Evolutionary conservation across 2,888 invertebrate species (phyloP).

Genomic region (Labia minor): DNA sequence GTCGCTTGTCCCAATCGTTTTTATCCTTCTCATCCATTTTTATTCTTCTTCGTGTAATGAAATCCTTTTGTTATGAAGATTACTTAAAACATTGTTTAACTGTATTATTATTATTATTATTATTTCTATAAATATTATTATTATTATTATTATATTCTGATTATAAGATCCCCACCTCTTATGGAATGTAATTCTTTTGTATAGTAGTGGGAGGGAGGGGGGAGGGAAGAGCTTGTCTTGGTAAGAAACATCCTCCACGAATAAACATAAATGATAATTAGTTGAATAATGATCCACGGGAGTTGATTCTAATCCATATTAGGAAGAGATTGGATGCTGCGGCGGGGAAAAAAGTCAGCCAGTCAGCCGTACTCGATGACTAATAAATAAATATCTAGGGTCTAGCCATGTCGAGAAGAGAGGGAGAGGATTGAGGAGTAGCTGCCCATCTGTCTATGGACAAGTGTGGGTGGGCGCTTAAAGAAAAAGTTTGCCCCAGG

Average conservation of each 20-base stretch:
- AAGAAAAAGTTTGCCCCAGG: background rate
- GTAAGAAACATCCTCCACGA: conserved; percentile 3
- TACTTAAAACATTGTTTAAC: no score
- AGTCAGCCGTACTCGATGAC: background rate
- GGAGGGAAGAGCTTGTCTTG: background rate
- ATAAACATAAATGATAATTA: conserved; percentile 13
- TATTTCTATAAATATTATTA: no score
- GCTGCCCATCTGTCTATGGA: background rate
- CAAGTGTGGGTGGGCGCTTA: background rate
- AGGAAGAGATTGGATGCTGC: background rate
- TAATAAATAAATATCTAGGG: conserved; percentile 9
- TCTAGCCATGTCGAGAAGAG: background rate
- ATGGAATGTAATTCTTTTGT: no score
- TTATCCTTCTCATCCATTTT: no score
- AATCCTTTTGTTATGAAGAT: no score
- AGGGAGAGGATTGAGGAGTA: background rate
- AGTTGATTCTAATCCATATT: conserved; percentile 4
- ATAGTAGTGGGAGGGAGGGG: no score
- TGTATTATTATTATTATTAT: no score
- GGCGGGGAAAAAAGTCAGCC: background rate
- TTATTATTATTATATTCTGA: no score
- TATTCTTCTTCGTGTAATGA: no score
- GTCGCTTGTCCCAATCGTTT: no score
- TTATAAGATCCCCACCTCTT: no score
- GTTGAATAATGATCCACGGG: conserved; percentile 5